Conservation (phyloP, 2,113 vertebrate genomes). For the Antigone vipio region DNA sequence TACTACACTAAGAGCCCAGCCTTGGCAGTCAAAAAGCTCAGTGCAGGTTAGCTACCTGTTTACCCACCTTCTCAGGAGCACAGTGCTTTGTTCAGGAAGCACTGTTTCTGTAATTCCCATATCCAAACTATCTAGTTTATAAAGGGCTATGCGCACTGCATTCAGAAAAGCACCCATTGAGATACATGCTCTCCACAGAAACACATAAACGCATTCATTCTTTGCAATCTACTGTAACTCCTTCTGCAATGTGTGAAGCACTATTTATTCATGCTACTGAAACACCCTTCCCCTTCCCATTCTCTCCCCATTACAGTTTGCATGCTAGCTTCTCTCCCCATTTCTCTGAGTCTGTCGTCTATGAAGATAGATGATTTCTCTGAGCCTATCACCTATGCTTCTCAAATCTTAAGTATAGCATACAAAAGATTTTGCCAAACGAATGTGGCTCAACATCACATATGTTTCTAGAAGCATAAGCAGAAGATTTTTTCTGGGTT, state of each 20-base stretch:
- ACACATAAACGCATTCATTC: neutral
- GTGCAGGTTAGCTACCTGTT: neutral
- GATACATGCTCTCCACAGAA: neutral
- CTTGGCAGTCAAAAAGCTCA: neutral
- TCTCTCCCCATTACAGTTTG: neutral
- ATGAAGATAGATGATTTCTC: neutral
- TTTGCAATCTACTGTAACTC: neutral
- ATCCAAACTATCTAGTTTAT: neutral
- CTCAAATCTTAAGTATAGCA: neutral
- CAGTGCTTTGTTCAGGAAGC: neutral
- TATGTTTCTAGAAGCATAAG: neutral
- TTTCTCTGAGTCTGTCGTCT: neutral
- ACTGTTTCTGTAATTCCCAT: neutral
- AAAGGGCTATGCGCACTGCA: neutral
- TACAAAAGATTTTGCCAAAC: neutral
- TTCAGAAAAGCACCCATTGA: neutral
- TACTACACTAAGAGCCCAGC: neutral
- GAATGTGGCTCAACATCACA: neutral
- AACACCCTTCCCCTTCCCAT: neutral
- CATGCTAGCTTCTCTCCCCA: neutral
- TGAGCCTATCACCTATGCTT: neutral
- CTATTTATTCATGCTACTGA: neutral
- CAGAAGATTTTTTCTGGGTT: neutral
- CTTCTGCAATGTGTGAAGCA: neutral
- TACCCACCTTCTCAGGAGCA: neutral